Evolutionary conservation across 2,797 vertebrate species (phyloP).

Genomic region (Tapirus indicus): DNA sequence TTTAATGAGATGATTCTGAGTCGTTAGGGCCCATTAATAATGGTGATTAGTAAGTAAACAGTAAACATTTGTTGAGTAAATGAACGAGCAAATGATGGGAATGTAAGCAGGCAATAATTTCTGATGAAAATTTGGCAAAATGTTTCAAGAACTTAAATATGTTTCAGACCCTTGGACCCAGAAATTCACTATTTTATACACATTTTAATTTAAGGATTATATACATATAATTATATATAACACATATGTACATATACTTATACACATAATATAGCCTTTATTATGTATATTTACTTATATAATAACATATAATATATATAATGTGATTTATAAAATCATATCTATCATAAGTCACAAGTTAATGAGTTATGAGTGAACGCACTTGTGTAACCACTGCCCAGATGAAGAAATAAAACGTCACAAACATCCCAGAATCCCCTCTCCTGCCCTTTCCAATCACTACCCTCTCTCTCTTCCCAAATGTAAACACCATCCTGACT

Average conservation of each 20-base stretch:
- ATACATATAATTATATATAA: background rate
- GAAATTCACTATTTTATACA: background rate
- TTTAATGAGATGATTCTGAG: background rate
- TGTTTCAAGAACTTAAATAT: background rate
- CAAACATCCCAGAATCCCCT: background rate
- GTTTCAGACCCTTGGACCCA: background rate
- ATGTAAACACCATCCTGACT: background rate
- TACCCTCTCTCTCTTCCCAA: background rate
- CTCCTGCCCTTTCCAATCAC: background rate
- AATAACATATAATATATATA: background rate
- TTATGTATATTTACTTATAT: background rate
- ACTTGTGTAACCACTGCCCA: background rate
- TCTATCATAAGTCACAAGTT: background rate
- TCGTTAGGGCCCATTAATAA: background rate
- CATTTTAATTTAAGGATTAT: background rate
- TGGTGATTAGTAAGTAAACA: background rate
- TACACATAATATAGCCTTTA: background rate
- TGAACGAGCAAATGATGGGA: background rate
- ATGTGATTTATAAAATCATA: background rate
- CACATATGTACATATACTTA: background rate
- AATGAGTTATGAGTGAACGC: background rate
- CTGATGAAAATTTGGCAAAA: background rate
- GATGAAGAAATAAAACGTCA: background rate
- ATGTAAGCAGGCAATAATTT: background rate
- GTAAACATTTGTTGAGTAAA: background rate